These are phyloP conservation scores for Xanthia togata DNA, from an alignment of 2,888 invertebrate species.

Conservation along the genomic window DNA sequence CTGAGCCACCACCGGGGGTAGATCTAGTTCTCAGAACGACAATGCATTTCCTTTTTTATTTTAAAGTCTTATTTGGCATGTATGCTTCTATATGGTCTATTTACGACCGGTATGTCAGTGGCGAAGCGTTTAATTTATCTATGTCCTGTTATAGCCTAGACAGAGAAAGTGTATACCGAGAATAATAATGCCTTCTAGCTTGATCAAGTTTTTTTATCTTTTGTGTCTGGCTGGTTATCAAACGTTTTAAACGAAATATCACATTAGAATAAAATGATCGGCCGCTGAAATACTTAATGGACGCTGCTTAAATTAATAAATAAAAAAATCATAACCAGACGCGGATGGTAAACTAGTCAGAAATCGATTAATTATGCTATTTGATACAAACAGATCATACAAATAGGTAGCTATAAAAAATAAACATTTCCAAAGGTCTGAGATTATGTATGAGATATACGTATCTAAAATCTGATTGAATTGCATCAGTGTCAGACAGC, in stretches of 20 bases:
- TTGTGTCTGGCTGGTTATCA: constrained; percentile 35
- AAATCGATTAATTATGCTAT: constrained; percentile 60
- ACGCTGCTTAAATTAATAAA: constrained; percentile 9
- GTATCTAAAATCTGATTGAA: constrained; percentile 70
- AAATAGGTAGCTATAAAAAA: constrained; percentile 35
- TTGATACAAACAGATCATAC: constrained; percentile 36
- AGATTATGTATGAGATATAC: constrained; percentile 63
- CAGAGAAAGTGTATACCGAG: constrained; percentile 59
- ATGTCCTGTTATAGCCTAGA: constrained; percentile 49
- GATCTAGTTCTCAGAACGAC: constrained; percentile 71
- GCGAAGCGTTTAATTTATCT: constrained; percentile 40
- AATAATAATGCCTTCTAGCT: constrained; percentile 58
- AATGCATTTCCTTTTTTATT: constrained; percentile 69
- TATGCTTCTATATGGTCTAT: constrained; percentile 45
- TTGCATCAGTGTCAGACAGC: constrained; percentile 76
- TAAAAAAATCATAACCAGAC: constrained; percentile 41
- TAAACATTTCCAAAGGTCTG: constrained; percentile 35
- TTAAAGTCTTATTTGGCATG: constrained; percentile 54
- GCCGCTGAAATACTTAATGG: constrained; percentile 34
- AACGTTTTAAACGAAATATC: constrained; percentile 20
- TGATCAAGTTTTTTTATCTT: constrained; percentile 48
- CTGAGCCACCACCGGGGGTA: constrained; percentile 43
- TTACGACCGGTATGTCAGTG: constrained; percentile 42
- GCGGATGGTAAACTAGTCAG: constrained; percentile 47
- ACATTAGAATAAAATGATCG: neutral